Evolutionary conservation across 2,113 vertebrate genomes (phyloP).

Genomic region (Tupaia chinensis): DNA sequence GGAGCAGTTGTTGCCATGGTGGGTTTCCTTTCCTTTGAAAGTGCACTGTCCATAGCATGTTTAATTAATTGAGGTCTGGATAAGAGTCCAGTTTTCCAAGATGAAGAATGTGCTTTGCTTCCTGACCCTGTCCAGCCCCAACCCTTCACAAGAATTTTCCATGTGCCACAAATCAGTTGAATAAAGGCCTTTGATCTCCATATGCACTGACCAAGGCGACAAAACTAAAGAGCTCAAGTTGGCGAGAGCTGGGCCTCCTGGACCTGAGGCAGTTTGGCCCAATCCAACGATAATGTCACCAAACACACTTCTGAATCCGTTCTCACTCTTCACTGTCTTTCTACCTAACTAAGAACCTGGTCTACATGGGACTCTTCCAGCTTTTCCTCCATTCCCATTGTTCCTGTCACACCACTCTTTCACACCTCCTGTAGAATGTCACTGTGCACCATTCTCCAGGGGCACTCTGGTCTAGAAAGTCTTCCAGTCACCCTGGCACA

Average conservation of each 20-base stretch:
- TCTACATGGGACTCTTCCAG: not conserved
- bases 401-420: not conserved
- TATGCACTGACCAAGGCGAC: not conserved
- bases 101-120: conserved; percentile 49
- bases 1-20: not conserved
- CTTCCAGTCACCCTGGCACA: not conserved
- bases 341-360: not conserved
- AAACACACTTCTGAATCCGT: not conserved
- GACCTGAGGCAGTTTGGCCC: not conserved
- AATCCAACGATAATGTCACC: not conserved
- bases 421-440: too few species aligned
- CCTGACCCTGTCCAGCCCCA: conserved; percentile 26
- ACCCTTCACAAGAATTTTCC: conserved; percentile 43
- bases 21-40: not conserved
- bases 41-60: not conserved
- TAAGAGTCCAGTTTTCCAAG: conserved; percentile 27
- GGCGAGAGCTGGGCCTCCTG: not conserved
- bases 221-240: not conserved
- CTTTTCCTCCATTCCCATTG: not conserved
- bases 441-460: not conserved
- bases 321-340: not conserved
- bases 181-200: conserved; percentile 42
- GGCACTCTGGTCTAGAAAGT: not conserved
- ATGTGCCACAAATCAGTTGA: not conserved
- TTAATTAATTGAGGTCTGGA: not conserved